These are phyloP conservation scores for Drosophila borborema DNA, from an alignment of 2,888 invertebrate genomes.

Conservation along the genomic window DNA sequence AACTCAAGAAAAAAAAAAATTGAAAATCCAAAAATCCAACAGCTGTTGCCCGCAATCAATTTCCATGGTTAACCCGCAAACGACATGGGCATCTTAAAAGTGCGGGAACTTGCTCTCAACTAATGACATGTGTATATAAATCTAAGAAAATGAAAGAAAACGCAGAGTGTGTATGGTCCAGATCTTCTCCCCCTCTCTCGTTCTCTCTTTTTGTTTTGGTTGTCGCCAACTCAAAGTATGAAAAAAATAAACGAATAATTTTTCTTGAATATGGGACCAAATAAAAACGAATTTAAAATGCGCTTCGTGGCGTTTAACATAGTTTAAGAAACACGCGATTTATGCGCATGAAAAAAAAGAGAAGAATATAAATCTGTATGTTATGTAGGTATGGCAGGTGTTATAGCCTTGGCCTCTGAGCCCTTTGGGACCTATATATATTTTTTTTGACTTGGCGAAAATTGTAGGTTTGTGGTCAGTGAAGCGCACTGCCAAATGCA, in stretches of 20 bases:
- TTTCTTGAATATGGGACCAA: slow-evolving; percentile 46
- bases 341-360: neutral
- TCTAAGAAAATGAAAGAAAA: slow-evolving; percentile 25
- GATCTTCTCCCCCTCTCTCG: neutral
- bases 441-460: slow-evolving; percentile 40
- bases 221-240: slow-evolving; percentile 55
- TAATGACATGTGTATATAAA: slow-evolving; percentile 64
- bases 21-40: slow-evolving; percentile 34
- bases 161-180: slow-evolving; percentile 24
- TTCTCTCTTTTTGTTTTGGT: slow-evolving; percentile 1
- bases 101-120: slow-evolving; percentile 43
- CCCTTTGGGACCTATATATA: neutral
- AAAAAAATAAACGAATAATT: slow-evolving; percentile 60
- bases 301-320: slow-evolving; percentile 2
- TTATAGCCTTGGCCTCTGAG: slow-evolving; percentile 39
- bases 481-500: slow-evolving; percentile 61
- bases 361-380: neutral
- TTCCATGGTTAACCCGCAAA: slow-evolving; percentile 75
- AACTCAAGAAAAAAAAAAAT: slow-evolving; percentile 16
- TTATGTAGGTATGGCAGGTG: slow-evolving; percentile 22
- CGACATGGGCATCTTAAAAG: slow-evolving; percentile 30
- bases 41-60: slow-evolving; percentile 79
- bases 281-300: slow-evolving; percentile 2
- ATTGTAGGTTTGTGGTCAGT: slow-evolving; percentile 18
- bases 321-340: slow-evolving; percentile 46